Base-by-base conservation (phyloP, 1,140 invertebrate genomes). In the Trachymyrmex cornetzi region DNA sequence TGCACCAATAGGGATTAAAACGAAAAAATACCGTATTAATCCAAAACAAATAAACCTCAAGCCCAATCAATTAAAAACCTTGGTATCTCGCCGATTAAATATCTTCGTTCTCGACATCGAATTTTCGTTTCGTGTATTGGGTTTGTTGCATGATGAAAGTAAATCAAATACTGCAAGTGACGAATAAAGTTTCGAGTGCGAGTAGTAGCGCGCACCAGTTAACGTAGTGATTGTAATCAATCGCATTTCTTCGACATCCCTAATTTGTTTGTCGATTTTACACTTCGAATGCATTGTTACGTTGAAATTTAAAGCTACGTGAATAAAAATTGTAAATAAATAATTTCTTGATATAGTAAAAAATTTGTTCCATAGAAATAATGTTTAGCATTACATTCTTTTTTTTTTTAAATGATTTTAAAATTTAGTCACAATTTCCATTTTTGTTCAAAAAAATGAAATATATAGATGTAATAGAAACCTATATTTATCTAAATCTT, bases 21-120 rank as follows among this genome's bases (percentile, higher is more conserved):
- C 44, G 34, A 84, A 50, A 48, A 57, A 84, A 50, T 48, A 24
- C 19, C 22, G 5, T 9, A 82, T 2, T 4, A 44, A 2, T 63
- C 38, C 9, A 75, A 50, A 75, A 82, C 24, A 59, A 61, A 59
- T 34, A 30, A 81, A 55, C 12, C 14, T 16, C 57, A 30, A 19
- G 9, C 9, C 14, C 24, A 22, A 27, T 84, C 67, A 82, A 72
- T 72, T 82, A 61, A 82, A 84, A 84, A 74, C 59, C 22, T 75
- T 27, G 55, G 72, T 82, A 75, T 74, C 24, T 84, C 67, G 9
- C 14, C 16, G n/a, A 84, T 74, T 74, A 57, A 61, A 72, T 74
- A 50, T 74, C 19, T 82, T 75, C 1, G 16, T 55, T 75, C n/a
- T 14, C n/a, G 38, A 48, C n/a, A 48, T 38, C 2, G 19, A 24